Base-by-base conservation (phyloP, 2,113 vertebrate species). In the Limnothrissa miodon region DNA sequence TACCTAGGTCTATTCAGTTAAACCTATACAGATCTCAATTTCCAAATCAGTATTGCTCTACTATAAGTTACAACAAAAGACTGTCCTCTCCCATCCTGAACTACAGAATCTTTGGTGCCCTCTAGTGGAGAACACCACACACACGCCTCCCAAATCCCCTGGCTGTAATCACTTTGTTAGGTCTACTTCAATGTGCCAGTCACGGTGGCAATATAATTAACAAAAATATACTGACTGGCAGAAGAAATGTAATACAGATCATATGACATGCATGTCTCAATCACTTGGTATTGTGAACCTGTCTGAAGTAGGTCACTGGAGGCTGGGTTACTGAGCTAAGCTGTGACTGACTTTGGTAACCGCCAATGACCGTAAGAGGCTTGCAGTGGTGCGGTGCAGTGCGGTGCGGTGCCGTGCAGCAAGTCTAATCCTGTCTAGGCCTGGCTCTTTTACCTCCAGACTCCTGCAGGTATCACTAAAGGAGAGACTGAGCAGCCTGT, bases 391-490 rank as follows among this genome's bases (percentile, higher is more conserved):
- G 66, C 29, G 42, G 66, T 74, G 66, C 29, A 33, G 66, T 74
- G 66, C 29, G 42, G 66, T 74, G 66, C 29, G 13, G 66, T 74
- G 66, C 62, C 11, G 62, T 70, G 62, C 66, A 33, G 66, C 66
- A 74, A 74, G 66, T 74, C 66, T 74, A 74, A 74, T 74, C 66
- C 90, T 87, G 81, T 87, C 87, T 87, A 51, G 70, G 87, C 90
- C 90, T 91, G 89, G 89, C 89, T 93, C 85, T 88, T 93, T 97
- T 97, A 97, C 95, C 96, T 97, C 95, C 87, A 96, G 90, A 90
- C 94, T 95, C 88, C 92, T 94, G 94, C 95, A 94, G 95, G 93
- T 94, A 93, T 95, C 95, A 95, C 95, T 94, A 95, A 96, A 95
- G 93, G 94, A 95, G 90, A 95, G 93, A 93, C 94, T 96, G 92